phyloP scores from a whole-genome alignment of 2,888 invertebrate genomes.

The Cheilosia vulpina region DNA sequence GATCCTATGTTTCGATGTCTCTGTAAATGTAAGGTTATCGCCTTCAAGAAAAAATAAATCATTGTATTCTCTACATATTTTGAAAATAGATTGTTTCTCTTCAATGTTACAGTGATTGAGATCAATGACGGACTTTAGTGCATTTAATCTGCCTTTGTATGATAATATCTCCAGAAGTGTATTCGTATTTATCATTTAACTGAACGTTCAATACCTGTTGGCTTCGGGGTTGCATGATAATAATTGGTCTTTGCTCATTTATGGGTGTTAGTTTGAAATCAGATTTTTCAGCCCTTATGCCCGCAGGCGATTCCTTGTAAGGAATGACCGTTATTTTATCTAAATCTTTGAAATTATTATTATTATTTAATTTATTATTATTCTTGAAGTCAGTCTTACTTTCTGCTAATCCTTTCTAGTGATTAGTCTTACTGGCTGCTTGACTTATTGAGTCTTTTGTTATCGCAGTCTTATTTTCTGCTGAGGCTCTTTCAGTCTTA shows the following conservation, averaged over 20 bases:
- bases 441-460: neutral
- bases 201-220: no score
- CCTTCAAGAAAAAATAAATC: constrained; percentile 8
- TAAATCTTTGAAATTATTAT: neutral
- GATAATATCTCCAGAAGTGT: no score
- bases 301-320: no score
- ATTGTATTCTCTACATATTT: no score
- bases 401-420: neutral
- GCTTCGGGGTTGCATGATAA: no score
- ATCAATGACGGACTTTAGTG: no score
- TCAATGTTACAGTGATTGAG: no score
- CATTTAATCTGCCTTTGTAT: no score
- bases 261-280: neutral
- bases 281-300: neutral
- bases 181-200: no score
- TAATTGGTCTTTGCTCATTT: no score
- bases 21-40: constrained; percentile 15
- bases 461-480: constrained; percentile 6
- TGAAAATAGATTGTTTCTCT: no score
- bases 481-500: neutral
- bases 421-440: neutral
- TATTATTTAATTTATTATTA: neutral
- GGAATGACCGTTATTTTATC: no score
- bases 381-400: neutral
- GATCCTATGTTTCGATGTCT: constrained; percentile 14